Percentiles rank a stretch among this genome's conserved stretches.
Evolutionary conservation across 2,113 vertebrate genomes (phyloP).

Genomic region (Charadrius vociferus): DNA sequence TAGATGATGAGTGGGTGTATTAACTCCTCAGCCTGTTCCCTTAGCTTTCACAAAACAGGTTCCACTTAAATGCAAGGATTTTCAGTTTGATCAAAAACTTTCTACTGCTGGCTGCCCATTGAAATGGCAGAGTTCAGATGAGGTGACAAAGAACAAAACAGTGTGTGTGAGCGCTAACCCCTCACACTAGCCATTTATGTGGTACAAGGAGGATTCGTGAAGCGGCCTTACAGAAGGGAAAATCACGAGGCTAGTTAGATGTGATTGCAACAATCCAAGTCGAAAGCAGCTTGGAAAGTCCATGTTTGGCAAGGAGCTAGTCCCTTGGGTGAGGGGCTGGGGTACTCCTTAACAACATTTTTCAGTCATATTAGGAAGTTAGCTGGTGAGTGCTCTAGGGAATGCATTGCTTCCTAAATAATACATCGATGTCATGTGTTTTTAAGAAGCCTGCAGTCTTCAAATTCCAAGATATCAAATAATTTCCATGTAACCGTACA

Average conservation of each 20-base stretch:
- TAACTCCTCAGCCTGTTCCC: conserved; percentile 29
- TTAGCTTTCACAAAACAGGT: conserved; percentile 24
- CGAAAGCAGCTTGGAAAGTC: background rate
- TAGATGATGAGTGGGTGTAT: conserved; percentile 39
- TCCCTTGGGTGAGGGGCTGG: background rate
- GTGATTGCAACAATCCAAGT: background rate
- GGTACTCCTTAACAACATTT: background rate
- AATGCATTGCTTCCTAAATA: background rate
- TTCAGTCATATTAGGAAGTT: background rate
- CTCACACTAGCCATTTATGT: background rate
- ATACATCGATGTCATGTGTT: background rate
- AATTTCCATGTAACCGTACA: background rate
- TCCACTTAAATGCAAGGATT: conserved; percentile 18
- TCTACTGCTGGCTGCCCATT: background rate
- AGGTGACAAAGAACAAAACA: background rate
- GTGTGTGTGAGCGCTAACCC: background rate
- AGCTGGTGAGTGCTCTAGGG: background rate
- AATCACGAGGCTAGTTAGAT: background rate
- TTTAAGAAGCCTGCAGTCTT: background rate
- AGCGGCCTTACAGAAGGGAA: background rate
- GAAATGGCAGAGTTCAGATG: background rate
- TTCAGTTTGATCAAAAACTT: conserved; percentile 17
- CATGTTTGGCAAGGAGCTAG: background rate
- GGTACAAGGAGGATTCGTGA: background rate
- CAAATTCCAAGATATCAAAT: background rate